Evolutionary conservation across 2,797 vertebrate species (phyloP).

Genomic region (Centropyge bicolor): DNA sequence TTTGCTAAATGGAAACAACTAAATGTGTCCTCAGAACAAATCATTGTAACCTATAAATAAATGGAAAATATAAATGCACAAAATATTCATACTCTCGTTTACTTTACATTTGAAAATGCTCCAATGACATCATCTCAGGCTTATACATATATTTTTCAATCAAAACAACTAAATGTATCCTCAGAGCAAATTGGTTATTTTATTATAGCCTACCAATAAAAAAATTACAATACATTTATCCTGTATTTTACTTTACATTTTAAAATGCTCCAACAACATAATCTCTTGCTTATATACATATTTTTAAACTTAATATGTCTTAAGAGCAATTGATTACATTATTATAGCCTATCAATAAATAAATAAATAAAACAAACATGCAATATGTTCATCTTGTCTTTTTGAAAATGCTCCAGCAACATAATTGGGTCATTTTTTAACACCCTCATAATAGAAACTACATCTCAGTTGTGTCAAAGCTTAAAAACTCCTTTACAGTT

Average conservation of each 20-base stretch:
- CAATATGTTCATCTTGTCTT: neutral
- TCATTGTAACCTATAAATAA: rapidly evolving
- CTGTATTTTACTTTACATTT: no score
- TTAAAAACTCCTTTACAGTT: neutral
- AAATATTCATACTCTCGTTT: no score
- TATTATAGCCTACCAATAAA: neutral
- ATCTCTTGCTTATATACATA: no score
- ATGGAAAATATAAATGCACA: neutral
- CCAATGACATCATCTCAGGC: neutral
- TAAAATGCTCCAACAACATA: no score
- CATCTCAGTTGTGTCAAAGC: neutral
- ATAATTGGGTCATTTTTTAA: neutral
- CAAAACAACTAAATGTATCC: neutral
- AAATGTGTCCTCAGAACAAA: neutral
- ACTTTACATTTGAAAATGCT: no score
- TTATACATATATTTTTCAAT: neutral
- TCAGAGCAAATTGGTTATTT: neutral
- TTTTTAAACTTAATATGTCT: no score
- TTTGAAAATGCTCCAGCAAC: neutral
- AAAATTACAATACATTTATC: neutral
- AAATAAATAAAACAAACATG: neutral
- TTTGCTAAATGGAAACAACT: no score
- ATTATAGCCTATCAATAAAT: neutral
- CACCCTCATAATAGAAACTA: no score
- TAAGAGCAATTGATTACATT: no score